A percentile compares a stretch with the other conserved stretches of the same genome.
phyloP scores from a whole-genome alignment of 1,140 invertebrate genomes.

The Reticulitermes speratus region DNA sequence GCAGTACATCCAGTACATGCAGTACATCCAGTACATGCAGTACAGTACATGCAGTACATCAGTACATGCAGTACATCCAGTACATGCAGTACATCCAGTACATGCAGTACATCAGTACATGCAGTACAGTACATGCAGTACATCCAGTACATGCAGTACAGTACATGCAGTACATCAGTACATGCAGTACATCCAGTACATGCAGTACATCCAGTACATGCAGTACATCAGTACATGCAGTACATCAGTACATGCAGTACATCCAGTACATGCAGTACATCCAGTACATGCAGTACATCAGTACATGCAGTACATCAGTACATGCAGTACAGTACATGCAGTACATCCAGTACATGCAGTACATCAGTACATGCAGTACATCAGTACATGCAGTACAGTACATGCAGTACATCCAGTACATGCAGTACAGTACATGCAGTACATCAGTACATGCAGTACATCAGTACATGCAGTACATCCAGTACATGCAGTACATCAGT shows the following conservation, averaged over 20 bases:
- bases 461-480: background rate
- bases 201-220: background rate
- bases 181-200: background rate
- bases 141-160: background rate
- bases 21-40: background rate
- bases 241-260: background rate
- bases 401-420: background rate
- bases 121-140: background rate
- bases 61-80: background rate
- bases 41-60: background rate
- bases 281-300: background rate
- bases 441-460: background rate
- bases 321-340: background rate
- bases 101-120: background rate
- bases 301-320: background rate
- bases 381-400: background rate
- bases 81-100: background rate
- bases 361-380: background rate
- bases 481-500: background rate
- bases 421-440: background rate
- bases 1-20: background rate
- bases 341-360: background rate
- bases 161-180: background rate
- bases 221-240: background rate
- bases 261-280: background rate